Evolutionary conservation across 2,888 invertebrate genomes (phyloP).

Genomic region (Thumatha senex): DNA sequence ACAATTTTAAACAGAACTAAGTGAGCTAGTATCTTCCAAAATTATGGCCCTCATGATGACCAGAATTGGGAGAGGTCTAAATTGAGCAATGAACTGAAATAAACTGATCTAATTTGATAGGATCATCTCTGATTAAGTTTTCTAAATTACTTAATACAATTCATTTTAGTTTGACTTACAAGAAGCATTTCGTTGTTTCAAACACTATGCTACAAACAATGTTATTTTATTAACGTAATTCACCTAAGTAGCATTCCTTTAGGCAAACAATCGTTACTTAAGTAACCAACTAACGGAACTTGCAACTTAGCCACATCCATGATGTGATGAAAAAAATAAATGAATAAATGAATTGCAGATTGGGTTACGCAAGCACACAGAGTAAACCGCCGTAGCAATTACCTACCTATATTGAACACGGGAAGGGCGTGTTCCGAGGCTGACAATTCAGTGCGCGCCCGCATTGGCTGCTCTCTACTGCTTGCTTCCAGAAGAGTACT

Average conservation of each 20-base stretch:
- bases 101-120: no score
- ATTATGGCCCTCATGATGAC: no score
- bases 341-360: conserved; percentile 7
- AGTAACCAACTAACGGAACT: conserved; percentile 18
- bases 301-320: conserved; percentile 18
- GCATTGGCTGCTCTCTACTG: no score
- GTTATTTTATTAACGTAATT: conserved; percentile 8
- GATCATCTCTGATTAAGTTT: no score
- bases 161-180: conserved; percentile 31
- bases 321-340: conserved; percentile 1
- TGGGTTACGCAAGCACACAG: conserved; percentile 9
- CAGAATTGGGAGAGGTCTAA: no score
- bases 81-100: no score
- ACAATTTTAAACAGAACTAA: no score
- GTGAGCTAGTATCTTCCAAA: no score
- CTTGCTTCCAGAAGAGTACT: no score
- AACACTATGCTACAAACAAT: conserved; percentile 19
- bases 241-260: conserved; percentile 16
- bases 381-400: background rate
- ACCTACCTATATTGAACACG: no score
- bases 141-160: background rate
- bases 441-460: no score
- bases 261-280: conserved; percentile 18
- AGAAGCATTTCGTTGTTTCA: conserved; percentile 40
- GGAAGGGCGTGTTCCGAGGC: no score